Evolutionary conservation across 2,888 invertebrate genomes (phyloP).

Genomic region (Sesamia inferens): DNA sequence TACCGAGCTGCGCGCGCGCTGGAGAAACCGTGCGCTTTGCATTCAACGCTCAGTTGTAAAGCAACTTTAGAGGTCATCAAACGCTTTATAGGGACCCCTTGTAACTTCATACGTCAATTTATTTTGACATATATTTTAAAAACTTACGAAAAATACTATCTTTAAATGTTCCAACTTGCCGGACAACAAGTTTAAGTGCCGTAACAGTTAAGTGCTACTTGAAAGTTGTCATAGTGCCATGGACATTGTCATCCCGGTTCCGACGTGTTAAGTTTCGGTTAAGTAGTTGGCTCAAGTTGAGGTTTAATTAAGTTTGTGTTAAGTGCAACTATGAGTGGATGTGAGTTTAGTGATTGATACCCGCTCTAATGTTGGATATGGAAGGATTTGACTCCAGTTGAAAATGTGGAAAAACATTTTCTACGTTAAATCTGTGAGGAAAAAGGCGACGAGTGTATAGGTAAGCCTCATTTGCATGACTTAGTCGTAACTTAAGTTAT

Average conservation of each 20-base stretch:
- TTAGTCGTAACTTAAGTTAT: conserved; percentile 51
- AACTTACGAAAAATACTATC: conserved; percentile 48
- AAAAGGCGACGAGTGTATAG: conserved; percentile 83
- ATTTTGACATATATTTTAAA: conserved; percentile 68
- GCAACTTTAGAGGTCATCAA: conserved; percentile 87
- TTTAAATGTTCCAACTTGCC: conserved; percentile 20
- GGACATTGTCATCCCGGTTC: conserved; percentile 61
- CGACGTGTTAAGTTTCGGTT: conserved; percentile 69
- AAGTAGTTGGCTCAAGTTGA: conserved; percentile 60
- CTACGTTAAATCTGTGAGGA: conserved; percentile 86
- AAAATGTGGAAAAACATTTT: conserved; percentile 86
- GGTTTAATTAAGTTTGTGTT: conserved; percentile 67
- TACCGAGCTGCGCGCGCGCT: conserved; percentile 85
- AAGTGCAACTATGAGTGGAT: conserved; percentile 72
- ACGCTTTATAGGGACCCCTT: conserved; percentile 81
- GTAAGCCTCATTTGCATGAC: conserved; percentile 70
- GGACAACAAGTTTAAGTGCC: conserved; percentile 51
- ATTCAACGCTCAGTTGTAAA: conserved; percentile 86
- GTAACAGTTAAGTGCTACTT: conserved; percentile 52
- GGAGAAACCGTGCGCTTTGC: conserved; percentile 86
- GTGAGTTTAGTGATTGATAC: conserved; percentile 68
- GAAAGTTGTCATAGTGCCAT: conserved; percentile 59
- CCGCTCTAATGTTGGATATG: conserved; percentile 76
- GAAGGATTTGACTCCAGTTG: conserved; percentile 68
- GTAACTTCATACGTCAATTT: conserved; percentile 72